phyloP scores from a whole-genome alignment of 2,113 vertebrate species.

The Microtus richardsoni region DNA sequence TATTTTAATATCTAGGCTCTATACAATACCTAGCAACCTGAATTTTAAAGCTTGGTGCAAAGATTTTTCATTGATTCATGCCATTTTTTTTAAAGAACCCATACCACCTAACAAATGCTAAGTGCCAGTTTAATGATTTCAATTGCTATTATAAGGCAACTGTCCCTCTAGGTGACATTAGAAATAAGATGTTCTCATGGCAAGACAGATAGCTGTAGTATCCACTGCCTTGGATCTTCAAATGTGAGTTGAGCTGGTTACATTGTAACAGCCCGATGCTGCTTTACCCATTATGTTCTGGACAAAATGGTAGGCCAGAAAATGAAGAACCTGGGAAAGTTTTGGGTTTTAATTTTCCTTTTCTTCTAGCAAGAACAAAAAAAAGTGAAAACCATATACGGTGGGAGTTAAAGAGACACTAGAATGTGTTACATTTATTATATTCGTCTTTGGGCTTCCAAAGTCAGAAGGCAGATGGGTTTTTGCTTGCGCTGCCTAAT shows the following conservation, averaged over 20 bases:
- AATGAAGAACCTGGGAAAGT: constrained; percentile 54
- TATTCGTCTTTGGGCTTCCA: constrained; percentile 33
- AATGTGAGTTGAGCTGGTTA: constrained; percentile 20
- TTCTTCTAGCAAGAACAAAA: not conserved
- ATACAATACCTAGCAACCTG: not conserved
- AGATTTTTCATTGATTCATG: constrained; percentile 41
- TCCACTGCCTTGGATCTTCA: constrained; percentile 10
- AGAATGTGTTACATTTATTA: constrained; percentile 12
- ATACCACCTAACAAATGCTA: constrained; percentile 25
- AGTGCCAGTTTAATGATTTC: constrained; percentile 1
- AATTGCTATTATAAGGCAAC: not conserved
- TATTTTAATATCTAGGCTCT: constrained; percentile 2
- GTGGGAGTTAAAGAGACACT: constrained; percentile 20
- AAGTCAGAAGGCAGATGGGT: constrained; percentile 61
- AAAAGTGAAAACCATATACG: not conserved
- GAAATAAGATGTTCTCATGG: constrained; percentile 47
- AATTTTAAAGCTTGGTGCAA: constrained; percentile 48
- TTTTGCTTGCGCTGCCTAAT: constrained; percentile 44
- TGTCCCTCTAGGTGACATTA: not conserved
- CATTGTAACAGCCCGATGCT: not conserved
- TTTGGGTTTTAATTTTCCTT: constrained; percentile 32
- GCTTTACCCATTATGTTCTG: constrained; percentile 10
- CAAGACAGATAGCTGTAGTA: not conserved
- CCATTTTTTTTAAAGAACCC: constrained; percentile 7
- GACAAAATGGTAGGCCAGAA: constrained; percentile 8